phyloP scores from a whole-genome alignment of 2,797 vertebrate species.

The Notamacropus eugenii region DNA sequence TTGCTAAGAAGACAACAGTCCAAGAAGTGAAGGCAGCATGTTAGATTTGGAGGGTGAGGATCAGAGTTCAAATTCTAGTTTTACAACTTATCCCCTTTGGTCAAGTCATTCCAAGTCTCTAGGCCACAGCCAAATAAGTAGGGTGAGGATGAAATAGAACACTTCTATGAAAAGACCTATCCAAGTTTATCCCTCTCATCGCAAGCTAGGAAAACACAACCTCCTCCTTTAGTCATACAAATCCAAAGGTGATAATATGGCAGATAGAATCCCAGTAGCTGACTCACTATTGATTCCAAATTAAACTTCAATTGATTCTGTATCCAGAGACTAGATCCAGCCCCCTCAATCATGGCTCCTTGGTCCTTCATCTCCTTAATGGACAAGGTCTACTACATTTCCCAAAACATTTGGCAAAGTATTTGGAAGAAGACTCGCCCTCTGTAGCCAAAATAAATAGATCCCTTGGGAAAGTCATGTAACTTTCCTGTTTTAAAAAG shows the following conservation, averaged over 20 bases:
- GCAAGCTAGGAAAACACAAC: not conserved
- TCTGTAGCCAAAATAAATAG: not conserved
- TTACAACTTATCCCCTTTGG: not conserved
- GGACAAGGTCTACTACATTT: not conserved
- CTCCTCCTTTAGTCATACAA: not conserved
- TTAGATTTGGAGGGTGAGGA: not conserved
- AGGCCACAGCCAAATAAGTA: not conserved
- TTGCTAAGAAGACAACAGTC: not conserved
- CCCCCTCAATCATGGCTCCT: not conserved
- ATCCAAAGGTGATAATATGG: not conserved
- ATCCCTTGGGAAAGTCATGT: not conserved
- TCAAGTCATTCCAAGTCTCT: not conserved
- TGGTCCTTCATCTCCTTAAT: not conserved
- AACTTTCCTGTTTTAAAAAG: not conserved
- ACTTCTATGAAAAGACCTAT: not conserved
- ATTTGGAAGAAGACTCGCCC: not conserved
- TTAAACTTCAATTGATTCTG: slow-evolving; percentile 5
- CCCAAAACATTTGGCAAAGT: not conserved
- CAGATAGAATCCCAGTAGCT: not conserved
- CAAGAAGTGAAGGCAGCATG: not conserved
- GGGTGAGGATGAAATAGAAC: not conserved
- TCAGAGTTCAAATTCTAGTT: not conserved
- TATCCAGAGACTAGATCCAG: not conserved
- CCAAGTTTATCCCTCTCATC: not conserved
- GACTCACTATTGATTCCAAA: not conserved